Evolutionary conservation across 2,888 invertebrate species (phyloP), one percentile per base, ranked within the genome.

Genomic region (Cephonodes hylas): DNA sequence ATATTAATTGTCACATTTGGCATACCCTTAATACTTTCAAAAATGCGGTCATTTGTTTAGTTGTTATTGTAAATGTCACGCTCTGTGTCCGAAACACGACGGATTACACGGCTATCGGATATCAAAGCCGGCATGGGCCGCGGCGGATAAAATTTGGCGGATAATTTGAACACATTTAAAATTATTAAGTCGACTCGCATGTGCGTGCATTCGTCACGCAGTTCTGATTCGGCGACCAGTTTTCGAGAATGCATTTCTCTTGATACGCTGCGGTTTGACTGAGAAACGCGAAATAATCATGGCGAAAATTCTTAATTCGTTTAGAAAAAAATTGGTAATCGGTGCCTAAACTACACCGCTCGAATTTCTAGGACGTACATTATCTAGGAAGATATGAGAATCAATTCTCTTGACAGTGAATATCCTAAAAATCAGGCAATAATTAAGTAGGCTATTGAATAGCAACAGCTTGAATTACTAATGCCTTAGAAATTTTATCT

Each of bases 151-250:
- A 57, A 79, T 84, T 77, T 77, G 79, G 79, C 86, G 83, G 72
- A 86, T 87, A 87, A 89, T 88, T 89, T 85, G 81, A 69, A 74
- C 75, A 76, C 77, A 79, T 85, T 87, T 83, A 83, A 85, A 85
- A 84, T 85, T 84, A 81, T 83, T 80, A 81, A 53, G 53, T 18
- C 68, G 66, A 22, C 63, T 59, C 64, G 63, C 58, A 57, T 66
- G 62, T 42, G 62, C 42, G 27, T 42, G 64, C 62, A 74, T 80
- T 79, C 65, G 80, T 73, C 73, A 76, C 64, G 75, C 73, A 60
- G 59, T 63, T 44, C 23, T n/a, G 58, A 20, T 53, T 18, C 31
- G 6, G 15, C 27, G 42, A 27, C 42, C 10, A 23, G 7, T 58
- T 42, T 23, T 58, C 15, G 25, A 42, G 25, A 10, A 44, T 18